These are phyloP conservation scores for Hylyphantes graminicola DNA, from an alignment of 1,140 invertebrate genomes.

Conservation along the genomic window DNA sequence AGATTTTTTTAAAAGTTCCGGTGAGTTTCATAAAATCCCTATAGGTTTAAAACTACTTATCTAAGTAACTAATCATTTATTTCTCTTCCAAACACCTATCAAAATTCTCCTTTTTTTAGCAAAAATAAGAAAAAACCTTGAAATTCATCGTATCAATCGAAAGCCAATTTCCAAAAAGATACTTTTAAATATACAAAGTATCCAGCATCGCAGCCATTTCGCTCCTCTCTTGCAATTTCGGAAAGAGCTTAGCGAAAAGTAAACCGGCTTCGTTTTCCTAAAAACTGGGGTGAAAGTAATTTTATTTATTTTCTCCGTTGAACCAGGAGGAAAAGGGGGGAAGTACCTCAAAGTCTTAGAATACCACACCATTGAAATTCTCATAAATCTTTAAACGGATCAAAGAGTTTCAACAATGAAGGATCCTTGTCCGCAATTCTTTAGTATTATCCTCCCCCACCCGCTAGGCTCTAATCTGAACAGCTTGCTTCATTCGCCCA, in stretches of 20 bases:
- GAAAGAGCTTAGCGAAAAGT: not conserved
- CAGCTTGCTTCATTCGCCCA: constrained; percentile 48
- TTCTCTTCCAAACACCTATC: no score
- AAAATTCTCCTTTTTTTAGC: no score
- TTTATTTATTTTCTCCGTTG: constrained; percentile 22
- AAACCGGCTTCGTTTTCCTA: not conserved
- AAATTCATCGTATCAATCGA: no score
- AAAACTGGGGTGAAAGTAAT: constrained; percentile 4
- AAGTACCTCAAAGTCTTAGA: not conserved
- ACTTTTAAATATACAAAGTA: no score
- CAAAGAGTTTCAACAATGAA: constrained; percentile 49
- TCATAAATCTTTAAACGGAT: constrained; percentile 57
- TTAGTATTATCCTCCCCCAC: not conserved
- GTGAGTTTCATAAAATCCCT: no score
- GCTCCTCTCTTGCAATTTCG: no score
- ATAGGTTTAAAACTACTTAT: no score
- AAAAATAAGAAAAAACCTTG: no score
- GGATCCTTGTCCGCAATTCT: constrained; percentile 5
- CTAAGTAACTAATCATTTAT: no score
- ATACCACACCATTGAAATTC: constrained; percentile 27
- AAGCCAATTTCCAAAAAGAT: no score
- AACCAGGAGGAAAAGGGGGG: not conserved
- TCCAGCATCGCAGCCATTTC: no score
- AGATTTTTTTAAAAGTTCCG: no score
- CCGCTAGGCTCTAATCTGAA: constrained; percentile 29